Conservation (phyloP, 2,797 vertebrate species). For the Protosalanx chinensis region DNA sequence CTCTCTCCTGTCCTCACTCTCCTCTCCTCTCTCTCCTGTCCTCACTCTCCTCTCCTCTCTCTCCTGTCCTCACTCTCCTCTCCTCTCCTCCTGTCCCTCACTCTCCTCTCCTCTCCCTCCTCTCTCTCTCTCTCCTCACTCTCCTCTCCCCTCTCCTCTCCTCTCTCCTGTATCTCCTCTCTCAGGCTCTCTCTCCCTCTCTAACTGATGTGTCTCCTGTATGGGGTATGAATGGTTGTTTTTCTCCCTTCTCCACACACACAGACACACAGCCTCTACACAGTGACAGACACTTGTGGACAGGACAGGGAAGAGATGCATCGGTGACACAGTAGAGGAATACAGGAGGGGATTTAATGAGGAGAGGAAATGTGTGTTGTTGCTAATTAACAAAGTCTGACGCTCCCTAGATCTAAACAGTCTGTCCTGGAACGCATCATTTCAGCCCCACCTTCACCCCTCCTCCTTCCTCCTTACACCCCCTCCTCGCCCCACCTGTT, state of each 20-base stretch:
- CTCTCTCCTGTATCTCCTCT: neutral
- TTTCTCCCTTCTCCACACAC: constrained; percentile 27
- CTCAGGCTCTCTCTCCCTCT: constrained; percentile 7
- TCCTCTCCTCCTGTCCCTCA: constrained; percentile 11
- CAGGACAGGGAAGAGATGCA: constrained; percentile 18
- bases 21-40: constrained; percentile 35
- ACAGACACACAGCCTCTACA: no score
- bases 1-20: neutral
- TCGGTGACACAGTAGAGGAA: constrained; percentile 7
- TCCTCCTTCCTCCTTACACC: constrained; percentile 20
- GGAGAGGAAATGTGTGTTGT: constrained; percentile 50
- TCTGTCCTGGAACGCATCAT: constrained; percentile 69
- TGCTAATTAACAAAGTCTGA: constrained; percentile 61
- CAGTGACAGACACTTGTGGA: neutral
- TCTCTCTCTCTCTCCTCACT: neutral
- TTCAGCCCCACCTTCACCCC: constrained; percentile 79
- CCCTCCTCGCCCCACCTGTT: neutral
- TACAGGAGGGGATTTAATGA: constrained; percentile 47
- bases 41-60: constrained; percentile 36
- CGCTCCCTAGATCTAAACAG: constrained; percentile 46
- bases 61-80: constrained; percentile 15
- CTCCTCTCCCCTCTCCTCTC: neutral
- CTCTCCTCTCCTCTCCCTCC: neutral
- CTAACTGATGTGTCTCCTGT: constrained; percentile 2
- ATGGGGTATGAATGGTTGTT: neutral